Evolutionary conservation across 2,888 invertebrate species (phyloP).

Genomic region (Athetis lepigone): DNA sequence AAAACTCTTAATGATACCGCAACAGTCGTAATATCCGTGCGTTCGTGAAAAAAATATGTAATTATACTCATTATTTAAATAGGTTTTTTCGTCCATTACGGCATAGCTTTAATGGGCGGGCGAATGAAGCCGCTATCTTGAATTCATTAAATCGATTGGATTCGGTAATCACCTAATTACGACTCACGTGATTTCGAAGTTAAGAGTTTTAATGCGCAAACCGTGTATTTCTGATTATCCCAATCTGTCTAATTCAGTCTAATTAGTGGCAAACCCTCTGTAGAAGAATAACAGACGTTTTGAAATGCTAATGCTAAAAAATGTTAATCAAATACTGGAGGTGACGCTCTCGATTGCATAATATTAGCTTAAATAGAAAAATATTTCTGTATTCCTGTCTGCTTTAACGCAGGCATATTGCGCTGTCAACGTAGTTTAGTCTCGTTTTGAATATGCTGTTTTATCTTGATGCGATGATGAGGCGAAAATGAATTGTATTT

Average conservation of each 20-base stretch:
- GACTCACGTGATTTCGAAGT: constrained; percentile 84
- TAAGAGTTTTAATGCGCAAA: constrained; percentile 89
- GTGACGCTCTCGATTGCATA: constrained; percentile 66
- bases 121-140: constrained; percentile 86
- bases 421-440: constrained; percentile 53
- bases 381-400: constrained; percentile 42
- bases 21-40: constrained; percentile 88
- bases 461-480: constrained; percentile 50
- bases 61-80: constrained; percentile 91
- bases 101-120: constrained; percentile 86
- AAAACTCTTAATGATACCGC: constrained; percentile 90
- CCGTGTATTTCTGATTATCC: constrained; percentile 87
- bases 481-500: constrained; percentile 39
- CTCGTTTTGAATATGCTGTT: constrained; percentile 46
- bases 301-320: constrained; percentile 69
- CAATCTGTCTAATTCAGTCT: constrained; percentile 83
- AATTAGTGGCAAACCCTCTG: constrained; percentile 78
- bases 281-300: constrained; percentile 64
- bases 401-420: constrained; percentile 42
- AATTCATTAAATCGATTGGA: constrained; percentile 90
- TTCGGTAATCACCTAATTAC: constrained; percentile 90
- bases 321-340: constrained; percentile 62
- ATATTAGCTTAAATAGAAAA: constrained; percentile 65
- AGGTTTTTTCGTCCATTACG: constrained; percentile 88
- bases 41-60: constrained; percentile 89